Evolutionary conservation across 2,888 invertebrate genomes (phyloP), one percentile per base, ranked within the genome.

Genomic region (Thereva unica): DNA sequence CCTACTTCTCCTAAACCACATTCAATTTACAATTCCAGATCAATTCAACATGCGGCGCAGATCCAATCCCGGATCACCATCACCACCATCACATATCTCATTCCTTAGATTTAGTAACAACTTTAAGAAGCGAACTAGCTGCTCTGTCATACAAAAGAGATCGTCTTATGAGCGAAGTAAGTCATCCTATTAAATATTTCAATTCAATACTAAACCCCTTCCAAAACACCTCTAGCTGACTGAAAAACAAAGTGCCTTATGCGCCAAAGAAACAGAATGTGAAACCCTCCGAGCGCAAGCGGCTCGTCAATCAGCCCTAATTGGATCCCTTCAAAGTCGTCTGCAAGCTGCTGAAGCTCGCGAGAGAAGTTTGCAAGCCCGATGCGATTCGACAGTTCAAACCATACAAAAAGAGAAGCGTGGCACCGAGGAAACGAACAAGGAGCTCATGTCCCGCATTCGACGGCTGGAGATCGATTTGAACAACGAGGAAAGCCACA

Each of bases 251-350:
- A 86, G 85, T 70, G 86, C 87, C 75, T 83, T 92, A 77, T 84
- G 91, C 73, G 84, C 87, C 38, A 82, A 89, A 74, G 92, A 93
- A 73, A 85, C 92, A 68, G 91, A 91, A 77, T 87, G 89, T 38
- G 93, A 93, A 78, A 87, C 89, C 12, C 89, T 93, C 73, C 89
- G 91, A 5, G 91, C 93, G 70, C 93, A 93, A 78, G 86, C 91
- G 54, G 93, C 92, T 1, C 83, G 93, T 44, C 92, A 93, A 78
- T 90, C 89, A 74, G 88, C 93, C 0, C 84, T 93, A 52, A 90
- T 93, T 72, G 86, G 86, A 3, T 92, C 93, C 0, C 84, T 93
- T 57, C 89, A 90, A 76, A 90, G 89, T 77, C 87, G 92, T 67
- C 86, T 92, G 49, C 85, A 90, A 80, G 89, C 92, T 69, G 82